Evolutionary conservation across 2,888 invertebrate species (phyloP), one percentile per base, ranked within the genome.

Genomic region (Callinectes sapidus): DNA sequence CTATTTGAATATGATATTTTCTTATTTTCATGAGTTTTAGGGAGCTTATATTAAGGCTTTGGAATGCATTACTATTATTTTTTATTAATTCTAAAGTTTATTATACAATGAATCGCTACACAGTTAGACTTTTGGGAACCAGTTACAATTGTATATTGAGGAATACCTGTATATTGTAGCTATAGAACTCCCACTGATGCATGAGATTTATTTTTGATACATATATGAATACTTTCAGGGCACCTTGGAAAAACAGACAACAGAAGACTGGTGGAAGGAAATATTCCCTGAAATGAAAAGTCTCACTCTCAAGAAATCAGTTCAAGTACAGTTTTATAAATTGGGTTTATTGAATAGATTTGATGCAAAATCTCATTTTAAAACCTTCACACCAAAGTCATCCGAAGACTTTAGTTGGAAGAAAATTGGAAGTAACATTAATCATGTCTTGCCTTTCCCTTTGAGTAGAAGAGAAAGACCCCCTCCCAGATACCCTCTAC

Each of bases 381-480:
- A 90, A 5, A 13, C 48, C n/a, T 48, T 32, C 66, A 90, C 0
- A 0, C 42, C 42, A 48, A 48, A 42, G 66, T 48, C 77, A 28
- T 39, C 28, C 6, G 39, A 39, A 32, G 89, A 42, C n/a, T 48
- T n/a, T 28, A 39, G 32, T 61, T 92, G 92, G 92, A 87, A n/a
- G 8, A 77, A 87, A 23, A 39, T 87, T 39, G 88, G 71, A 91
- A 48, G 42, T 61, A 89, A 88, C 77, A 32, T 94, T 39, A 91
- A 91, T 18, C 42, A 23, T 35, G n/a, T 94, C 23, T 90, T 94
- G 23, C 93, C 93, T 10, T 89, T 92, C 18, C 87, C 93, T 48
- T 42, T 93, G 55, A 85, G 71, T 2, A 54, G 85, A 32, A 90
- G 35, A 6, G 87, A 87, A 39, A 85, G 89, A 14, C 85, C 55